Evolutionary conservation across 2,888 invertebrate species (phyloP), one percentile per base, ranked within the genome.

Genomic region (Romanomermis culicivorax): DNA sequence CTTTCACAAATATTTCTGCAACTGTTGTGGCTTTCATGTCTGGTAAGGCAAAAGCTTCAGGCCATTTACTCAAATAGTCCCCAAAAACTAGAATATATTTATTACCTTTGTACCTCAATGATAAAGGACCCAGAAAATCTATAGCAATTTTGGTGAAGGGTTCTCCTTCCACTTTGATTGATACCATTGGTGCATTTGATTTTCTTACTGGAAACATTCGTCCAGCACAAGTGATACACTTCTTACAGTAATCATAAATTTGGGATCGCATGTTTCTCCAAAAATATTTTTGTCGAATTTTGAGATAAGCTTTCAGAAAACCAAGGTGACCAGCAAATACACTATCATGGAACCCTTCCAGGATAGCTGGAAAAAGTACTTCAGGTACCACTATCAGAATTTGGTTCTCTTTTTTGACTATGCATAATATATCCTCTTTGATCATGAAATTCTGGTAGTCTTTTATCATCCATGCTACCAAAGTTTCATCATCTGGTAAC

Each of bases 21-120:
- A 65, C 59, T 1, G 64, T 64, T 25, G 56, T 57, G 1, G 65
- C 61, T 42, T 61, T 60, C 48, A 64, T 64, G 29, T 64, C 61
- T 1, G 63, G 62, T 27, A 66, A 48, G 3, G 65, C 58, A 45
- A 66, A 26, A 55, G 58, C 58, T 62, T 60, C 14, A 57, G 51
- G 49, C 47, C 43, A 63, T n/a, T 57, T 55, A 4, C 59, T 58
- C 2, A 61, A 57, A 25, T 59, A 53, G 52, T 58, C 57, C 20
- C 56, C 58, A 1, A 57, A 55, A 1, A 56, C 58, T 4, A 62
- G 26, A 29, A 63, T 58, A 29, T 61, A 63, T 48, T 59, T 57
- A 20, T 62, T 60, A 4, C 54, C 53, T 0, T 29, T 53, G 2
- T 24, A 11, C 1, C 57, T 57, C 1, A 17, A 17, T 3, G 59